Conservation (phyloP, 35 echinoderm and acorn worm species). For the Patiria miniata region DNA sequence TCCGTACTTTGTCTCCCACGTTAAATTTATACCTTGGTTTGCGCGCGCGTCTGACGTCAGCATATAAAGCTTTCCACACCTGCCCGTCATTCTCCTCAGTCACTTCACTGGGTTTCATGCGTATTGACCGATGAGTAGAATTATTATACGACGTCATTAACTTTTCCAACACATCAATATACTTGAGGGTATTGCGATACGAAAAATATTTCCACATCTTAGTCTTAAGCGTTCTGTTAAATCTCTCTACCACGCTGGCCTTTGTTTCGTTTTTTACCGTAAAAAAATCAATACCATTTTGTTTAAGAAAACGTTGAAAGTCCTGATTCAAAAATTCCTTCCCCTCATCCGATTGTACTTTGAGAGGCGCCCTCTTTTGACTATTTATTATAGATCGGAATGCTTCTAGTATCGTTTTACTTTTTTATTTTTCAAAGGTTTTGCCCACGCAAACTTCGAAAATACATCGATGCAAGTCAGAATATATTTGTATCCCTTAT, state of each 20-base stretch:
- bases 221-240: constrained; percentile 70
- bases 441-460: constrained; percentile 43
- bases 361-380: constrained; percentile 27
- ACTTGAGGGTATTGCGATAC: constrained; percentile 24
- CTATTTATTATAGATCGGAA: neutral
- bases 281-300: constrained; percentile 45
- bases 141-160: constrained; percentile 47
- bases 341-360: constrained; percentile 43
- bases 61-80: constrained; percentile 44
- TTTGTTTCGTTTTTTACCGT: constrained; percentile 57
- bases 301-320: constrained; percentile 47
- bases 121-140: constrained; percentile 51
- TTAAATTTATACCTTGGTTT: constrained; percentile 13
- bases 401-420: neutral
- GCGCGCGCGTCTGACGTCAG: neutral
- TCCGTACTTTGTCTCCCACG: constrained; percentile 18
- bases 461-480: constrained; percentile 46
- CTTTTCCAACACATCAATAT: neutral
- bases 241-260: constrained; percentile 57
- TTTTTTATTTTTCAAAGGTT: constrained; percentile 43
- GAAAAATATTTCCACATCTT: constrained; percentile 39
- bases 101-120: constrained; percentile 39
- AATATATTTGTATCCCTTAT: constrained; percentile 42
- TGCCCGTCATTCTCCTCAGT: constrained; percentile 43
- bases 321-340: constrained; percentile 47